Evolutionary conservation across 2,888 invertebrate species (phyloP), one percentile per base, ranked within the genome.

Genomic region (Petrophora chlorosata): DNA sequence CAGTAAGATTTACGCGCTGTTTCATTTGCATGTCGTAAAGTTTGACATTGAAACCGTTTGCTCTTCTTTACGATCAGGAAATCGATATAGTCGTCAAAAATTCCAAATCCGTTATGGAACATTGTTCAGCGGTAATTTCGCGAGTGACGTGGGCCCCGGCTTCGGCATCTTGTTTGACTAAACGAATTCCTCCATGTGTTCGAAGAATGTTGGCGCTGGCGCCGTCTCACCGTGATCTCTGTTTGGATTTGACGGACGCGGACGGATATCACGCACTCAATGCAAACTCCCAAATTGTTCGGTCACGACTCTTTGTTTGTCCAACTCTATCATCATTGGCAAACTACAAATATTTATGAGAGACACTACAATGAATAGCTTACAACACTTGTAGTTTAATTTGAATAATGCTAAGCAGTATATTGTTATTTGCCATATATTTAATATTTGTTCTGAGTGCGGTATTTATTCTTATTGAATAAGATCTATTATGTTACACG

Each of bases 41-140:
- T 74, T 68, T 84, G 86, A 76, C 88, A 87, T 89, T 88, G 88
- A 80, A 69, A 76, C 68, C 76, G 80, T 85, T 84, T 74, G 79
- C 75, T 76, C 74, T 74, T 70, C 75, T 85, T 86, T 82, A 85
- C 76, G 71, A 75, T 73, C 77, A 76, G 85, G 85, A 85, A 86
- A 81, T 79, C 67, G 76, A 75, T 73, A 69, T 67, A 68, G 71
- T 61, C 67, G 65, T 72, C 69, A 54, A 68, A 76, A 71, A 79
- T 72, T 71, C 70, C 68, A 61, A 59, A 54, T 63, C 67, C 63
- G 77, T 73, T 79, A 76, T 73, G 74, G 72, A 70, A 72, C 73
- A 69, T 76, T 73, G 73, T 70, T 65, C 65, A 64, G 65, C 67
- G 65, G 70, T 73, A 72, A 72, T 76, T 77, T 74, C 70, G 70